phyloP scores from a whole-genome alignment of 2,888 invertebrate species.

The Drosophila silvestris region DNA sequence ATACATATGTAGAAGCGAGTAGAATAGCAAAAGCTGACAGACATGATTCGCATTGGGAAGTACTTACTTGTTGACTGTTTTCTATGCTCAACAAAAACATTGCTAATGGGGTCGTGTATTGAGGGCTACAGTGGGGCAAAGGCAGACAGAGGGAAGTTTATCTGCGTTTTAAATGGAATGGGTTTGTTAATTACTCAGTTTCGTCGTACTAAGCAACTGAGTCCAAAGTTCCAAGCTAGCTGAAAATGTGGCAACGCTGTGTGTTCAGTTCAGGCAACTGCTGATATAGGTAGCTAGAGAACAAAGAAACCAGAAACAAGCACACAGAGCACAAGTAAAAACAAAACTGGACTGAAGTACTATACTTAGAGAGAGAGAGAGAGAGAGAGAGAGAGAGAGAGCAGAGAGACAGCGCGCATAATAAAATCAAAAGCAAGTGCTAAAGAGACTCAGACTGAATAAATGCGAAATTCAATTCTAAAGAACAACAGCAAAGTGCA shows the following conservation, averaged over 20 bases:
- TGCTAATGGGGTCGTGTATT: conserved; percentile 6
- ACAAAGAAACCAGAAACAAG: conserved; percentile 74
- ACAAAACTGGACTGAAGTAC: conserved; percentile 58
- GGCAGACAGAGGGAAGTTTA: conserved; percentile 14
- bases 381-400: background rate
- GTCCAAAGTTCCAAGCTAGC: conserved; percentile 59
- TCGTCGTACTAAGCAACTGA: conserved; percentile 13
- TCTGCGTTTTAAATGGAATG: conserved; percentile 17
- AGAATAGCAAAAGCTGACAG: conserved; percentile 9
- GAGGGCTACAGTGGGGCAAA: conserved; percentile 5
- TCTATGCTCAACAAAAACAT: background rate
- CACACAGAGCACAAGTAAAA: conserved; percentile 52
- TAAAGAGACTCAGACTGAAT: conserved; percentile 26
- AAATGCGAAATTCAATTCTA: conserved; percentile 18
- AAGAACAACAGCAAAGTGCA: conserved; percentile 12
- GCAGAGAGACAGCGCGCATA: conserved; percentile 9
- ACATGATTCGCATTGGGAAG: conserved; percentile 36
- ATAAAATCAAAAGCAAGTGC: conserved; percentile 39
- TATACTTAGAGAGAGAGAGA: conserved; percentile 11
- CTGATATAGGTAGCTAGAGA: conserved; percentile 59
- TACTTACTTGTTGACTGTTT: conserved; percentile 58
- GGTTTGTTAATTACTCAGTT: conserved; percentile 41
- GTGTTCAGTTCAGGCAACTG: conserved; percentile 21
- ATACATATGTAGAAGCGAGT: background rate
- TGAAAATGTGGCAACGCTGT: conserved; percentile 52